Base-by-base conservation (phyloP, 1,140 invertebrate species). In the Rhagoletis zephyria region DNA sequence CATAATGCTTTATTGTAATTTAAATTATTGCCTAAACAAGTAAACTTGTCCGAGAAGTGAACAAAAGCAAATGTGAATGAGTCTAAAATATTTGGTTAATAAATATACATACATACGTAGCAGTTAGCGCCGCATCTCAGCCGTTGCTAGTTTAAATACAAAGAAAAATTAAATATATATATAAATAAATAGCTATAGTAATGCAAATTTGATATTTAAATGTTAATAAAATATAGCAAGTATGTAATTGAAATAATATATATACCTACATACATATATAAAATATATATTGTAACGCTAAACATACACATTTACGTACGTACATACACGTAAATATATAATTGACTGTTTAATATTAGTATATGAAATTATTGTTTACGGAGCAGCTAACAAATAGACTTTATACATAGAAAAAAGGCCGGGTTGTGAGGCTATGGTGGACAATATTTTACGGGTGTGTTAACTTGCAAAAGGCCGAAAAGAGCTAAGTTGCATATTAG, bases 21-120 rank as follows among this genome's bases (percentile, higher is more conserved):
- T 59, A 81, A 81, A 81, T 81, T 81, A 81, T 81, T 81, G 74
- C 74, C 74, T 81, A 81, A 81, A 81, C 74, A 48, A 81, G 74
- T 30, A 56, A 81, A 81, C 19, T 19, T n/a, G 70, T 51, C 70
- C 70, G 48, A 81, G 51, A 81, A 81, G 19, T 81, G 74, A 81
- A 81, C 48, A 56, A 81, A 59, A 86, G 40, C 42, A 4, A 61
- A 63, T 74, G 67, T 74, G 67, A 74, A 74, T 74, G 67, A 81
- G 74, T 81, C 67, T 74, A 42, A 74, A 42, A 30, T 81, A 56
- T 81, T 81, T 81, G 45, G 9, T 63, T 63, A 12, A 45, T 74
- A 30, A 30, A 30, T 30, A 30, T 30, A 30, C 30, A 30, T 30
- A 30, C 56, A 81, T 81, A 56, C 45, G 4, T 56, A 56, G n/a